A percentile compares a stretch with the other conserved stretches of the same genome.
phyloP scores from a whole-genome alignment of 1,140 invertebrate species.

The Pseudomyrmex flavicornis region DNA sequence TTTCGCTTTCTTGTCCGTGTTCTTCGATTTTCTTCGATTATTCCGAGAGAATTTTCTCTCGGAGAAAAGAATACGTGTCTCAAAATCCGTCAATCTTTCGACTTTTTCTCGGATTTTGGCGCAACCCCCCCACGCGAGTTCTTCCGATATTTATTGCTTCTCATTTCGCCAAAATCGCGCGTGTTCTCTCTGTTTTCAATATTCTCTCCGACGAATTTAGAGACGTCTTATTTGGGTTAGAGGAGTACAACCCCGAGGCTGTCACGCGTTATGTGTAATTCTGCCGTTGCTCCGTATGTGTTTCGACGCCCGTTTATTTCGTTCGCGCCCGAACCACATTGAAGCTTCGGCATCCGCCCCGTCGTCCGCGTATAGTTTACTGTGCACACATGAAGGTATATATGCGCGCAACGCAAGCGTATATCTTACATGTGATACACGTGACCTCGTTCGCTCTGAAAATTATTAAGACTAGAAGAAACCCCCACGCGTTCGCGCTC shows the following conservation, averaged over 20 bases:
- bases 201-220: constrained; percentile 1
- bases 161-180: too few species aligned
- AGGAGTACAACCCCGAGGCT: background rate
- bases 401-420: constrained; percentile 1
- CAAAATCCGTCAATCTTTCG: background rate
- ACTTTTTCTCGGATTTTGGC: background rate
- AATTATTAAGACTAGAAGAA: constrained; percentile 69
- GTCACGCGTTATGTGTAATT: background rate
- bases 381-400: constrained; percentile 23
- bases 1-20: too few species aligned
- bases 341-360: constrained; percentile 31
- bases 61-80: background rate
- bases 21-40: too few species aligned
- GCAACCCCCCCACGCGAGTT: background rate
- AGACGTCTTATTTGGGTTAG: constrained; percentile 11
- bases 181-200: background rate
- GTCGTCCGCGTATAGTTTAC: constrained; percentile 36
- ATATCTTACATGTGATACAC: constrained; percentile 45
- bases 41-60: background rate
- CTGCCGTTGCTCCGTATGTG: background rate
- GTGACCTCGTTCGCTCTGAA: constrained; percentile 57
- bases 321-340: constrained; percentile 7
- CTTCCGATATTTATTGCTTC: background rate
- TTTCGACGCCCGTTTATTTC: constrained; percentile 41
- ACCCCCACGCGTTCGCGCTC: constrained; percentile 12